A percentile compares a stretch with the other conserved stretches of the same genome.
Conservation (phyloP, 2,888 invertebrate genomes). For the Drosophila mayaguana region DNA sequence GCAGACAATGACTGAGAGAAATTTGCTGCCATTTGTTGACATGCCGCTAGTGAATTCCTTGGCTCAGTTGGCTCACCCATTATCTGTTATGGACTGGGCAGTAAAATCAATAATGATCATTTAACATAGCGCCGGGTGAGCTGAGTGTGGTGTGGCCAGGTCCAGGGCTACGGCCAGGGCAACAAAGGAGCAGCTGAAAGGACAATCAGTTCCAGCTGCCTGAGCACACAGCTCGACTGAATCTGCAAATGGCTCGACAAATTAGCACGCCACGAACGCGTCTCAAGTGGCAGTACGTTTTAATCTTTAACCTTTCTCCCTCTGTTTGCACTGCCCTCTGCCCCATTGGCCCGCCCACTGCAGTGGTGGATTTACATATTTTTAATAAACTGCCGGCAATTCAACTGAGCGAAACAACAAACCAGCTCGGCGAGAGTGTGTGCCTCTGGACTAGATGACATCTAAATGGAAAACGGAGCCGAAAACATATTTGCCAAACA, state of each 20-base stretch:
- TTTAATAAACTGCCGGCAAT: slow-evolving; percentile 67
- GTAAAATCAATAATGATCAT: slow-evolving; percentile 75
- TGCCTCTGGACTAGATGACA: slow-evolving; percentile 50
- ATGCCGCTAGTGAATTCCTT: slow-evolving; percentile 43
- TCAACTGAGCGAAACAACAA: slow-evolving; percentile 51
- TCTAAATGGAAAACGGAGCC: slow-evolving; percentile 53
- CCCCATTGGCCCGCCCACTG: background rate
- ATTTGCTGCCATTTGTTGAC: slow-evolving; percentile 72
- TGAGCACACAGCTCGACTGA: slow-evolving; percentile 19
- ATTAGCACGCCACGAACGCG: slow-evolving; percentile 40
- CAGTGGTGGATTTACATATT: slow-evolving; percentile 54
- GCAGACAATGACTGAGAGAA: slow-evolving; percentile 47
- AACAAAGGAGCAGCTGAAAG: slow-evolving; percentile 13
- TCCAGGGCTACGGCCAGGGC: background rate
- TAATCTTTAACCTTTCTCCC: slow-evolving; percentile 30
- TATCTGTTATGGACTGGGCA: slow-evolving; percentile 52
- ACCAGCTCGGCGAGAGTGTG: slow-evolving; percentile 19
- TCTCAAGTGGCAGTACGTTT: slow-evolving; percentile 36
- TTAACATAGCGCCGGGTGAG: slow-evolving; percentile 45
- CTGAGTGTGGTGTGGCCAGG: background rate
- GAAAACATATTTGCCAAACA: slow-evolving; percentile 69
- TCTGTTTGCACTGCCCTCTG: slow-evolving; percentile 9
- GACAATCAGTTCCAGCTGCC: slow-evolving; percentile 44
- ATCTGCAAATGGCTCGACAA: slow-evolving; percentile 31
- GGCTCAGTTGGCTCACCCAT: slow-evolving; percentile 19